These are phyloP conservation scores for Callopanchax toddi DNA, from an alignment of 2,113 vertebrate genomes.

Conservation along the genomic window DNA sequence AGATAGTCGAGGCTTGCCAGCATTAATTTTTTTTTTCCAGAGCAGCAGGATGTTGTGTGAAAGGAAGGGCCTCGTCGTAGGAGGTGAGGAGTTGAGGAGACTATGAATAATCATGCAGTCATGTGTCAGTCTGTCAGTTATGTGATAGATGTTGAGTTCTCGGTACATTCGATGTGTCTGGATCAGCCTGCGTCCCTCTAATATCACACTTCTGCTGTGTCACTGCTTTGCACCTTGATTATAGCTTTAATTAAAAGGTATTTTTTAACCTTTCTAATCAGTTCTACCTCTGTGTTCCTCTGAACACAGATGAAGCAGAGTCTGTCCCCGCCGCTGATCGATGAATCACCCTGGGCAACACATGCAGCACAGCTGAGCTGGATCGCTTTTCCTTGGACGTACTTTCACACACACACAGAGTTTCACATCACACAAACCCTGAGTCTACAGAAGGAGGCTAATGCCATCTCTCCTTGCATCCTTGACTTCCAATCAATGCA, in stretches of 20 bases:
- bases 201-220: not conserved
- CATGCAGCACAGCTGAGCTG: conserved; percentile 52
- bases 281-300: conserved; percentile 37
- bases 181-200: not conserved
- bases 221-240: conserved; percentile 11
- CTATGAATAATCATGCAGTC: conserved; percentile 53
- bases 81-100: conserved; percentile 33
- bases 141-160: conserved; percentile 9
- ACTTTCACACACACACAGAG: conserved; percentile 31
- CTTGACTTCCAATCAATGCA: conserved; percentile 46
- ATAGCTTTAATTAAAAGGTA: conserved; percentile 2
- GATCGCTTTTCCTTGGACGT: conserved; percentile 34
- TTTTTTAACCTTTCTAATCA: conserved; percentile 6
- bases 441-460: conserved; percentile 21
- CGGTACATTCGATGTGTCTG: conserved; percentile 7
- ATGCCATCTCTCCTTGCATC: conserved; percentile 26
- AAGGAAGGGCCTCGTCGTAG: conserved; percentile 15
- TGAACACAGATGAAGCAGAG: conserved; percentile 58
- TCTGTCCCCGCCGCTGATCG: conserved; percentile 59
- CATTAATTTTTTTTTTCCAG: conserved; percentile 12
- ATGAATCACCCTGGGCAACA: conserved; percentile 62
- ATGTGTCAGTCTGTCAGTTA: conserved; percentile 33
- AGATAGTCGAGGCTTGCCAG: conserved; percentile 5
- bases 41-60: conserved; percentile 35
- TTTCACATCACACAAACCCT: conserved; percentile 16